Evolutionary conservation across 2,113 vertebrate genomes (phyloP), one percentile per base, ranked within the genome.

Genomic region (Hypocryptadius cinnamomeus): DNA sequence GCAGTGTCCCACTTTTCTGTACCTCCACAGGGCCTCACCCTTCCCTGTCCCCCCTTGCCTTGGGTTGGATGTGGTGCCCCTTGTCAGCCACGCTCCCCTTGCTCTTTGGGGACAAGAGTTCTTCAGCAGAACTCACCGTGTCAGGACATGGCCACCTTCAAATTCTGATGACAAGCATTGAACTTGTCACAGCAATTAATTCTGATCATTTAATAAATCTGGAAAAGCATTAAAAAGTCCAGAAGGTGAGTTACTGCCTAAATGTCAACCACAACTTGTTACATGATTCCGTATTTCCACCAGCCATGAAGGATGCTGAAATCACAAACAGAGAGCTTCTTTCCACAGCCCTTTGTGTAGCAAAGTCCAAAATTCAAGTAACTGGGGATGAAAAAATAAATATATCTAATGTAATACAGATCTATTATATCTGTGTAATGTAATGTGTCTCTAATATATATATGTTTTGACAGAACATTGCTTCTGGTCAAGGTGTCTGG

Each of bases 21-120:
- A 8, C 5, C 12, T 56, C 23, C 40, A 3, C 0, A 70, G 22
- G 13, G 17, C 12, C 10, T 74, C 25, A 10, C 18, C 16, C 15
- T 57, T 42, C 47, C 18, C 18, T 47, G 35, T 8, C 9, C 27
- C 40, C 15, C 27, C 15, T 22, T 44, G 13, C 19, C 37, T 25
- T 22, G 12, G 13, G 12, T 0, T 59, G 20, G 33, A 20, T 81
- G 31, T 47, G 15, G 18, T 44, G 39, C 3, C 8, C 28, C n/a
- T n/a, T 31, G 22, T 13, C 12, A 79, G 35, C 17, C 37, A 20
- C 1, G 1, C 15, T 9, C 16, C 35, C 69, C 33, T 42, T 2
- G 0, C 30, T 51, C 20, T 31, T 2, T 44, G 66, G 28, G 63
- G n/a, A 56, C 1, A 2, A 44, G 22, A 0, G 0, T 5, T 24